Evolutionary conservation across 2,797 vertebrate species (phyloP), one percentile per base, ranked within the genome.

Genomic region (Takifugu ocellatus): DNA sequence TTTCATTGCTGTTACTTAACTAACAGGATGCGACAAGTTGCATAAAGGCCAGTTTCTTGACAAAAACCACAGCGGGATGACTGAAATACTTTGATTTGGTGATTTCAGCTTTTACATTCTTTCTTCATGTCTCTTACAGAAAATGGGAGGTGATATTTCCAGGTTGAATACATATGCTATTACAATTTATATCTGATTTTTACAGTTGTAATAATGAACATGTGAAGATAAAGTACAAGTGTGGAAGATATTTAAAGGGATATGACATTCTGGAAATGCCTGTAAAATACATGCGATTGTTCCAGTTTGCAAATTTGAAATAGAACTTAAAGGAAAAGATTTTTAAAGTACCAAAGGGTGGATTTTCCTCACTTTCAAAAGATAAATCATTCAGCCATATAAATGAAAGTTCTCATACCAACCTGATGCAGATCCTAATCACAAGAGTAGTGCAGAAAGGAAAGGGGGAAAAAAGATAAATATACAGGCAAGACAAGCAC

Each of bases 381-480:
- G 54, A 14, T 56, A 46, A 42, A 26, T 54, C 25, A 39, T 48
- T 56, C 61, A 74, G 59, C 59, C 61, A 61, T 54, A 53, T 42
- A 54, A 59, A 21, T n/a, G 1, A 46, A 70, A 60, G 64, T 73
- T 74, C 66, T 68, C 49, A 80, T 88, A 89, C 88, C 68, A 93
- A 94, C 93, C 93, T 95, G 90, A 94, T 89, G 92, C 93, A 94
- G 90, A 95, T 95, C 93, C 94, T 95, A 83, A 47, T 84, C 63
- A 70, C 70, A 86, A 66, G 85, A 78, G 81, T 44, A 63, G 31
- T 52, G 80, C 79, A 80, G 81, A 88, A 65, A 85, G 63, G 77
- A 67, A 53, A 49, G 75, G 67, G 51, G 21, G 60, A 62, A 70
- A 61, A 69, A 46, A 70, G 68, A 84, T 64, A 74, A 39, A 83